Conservation (phyloP, 2,113 vertebrate genomes). For the Pristiophorus japonicus region DNA sequence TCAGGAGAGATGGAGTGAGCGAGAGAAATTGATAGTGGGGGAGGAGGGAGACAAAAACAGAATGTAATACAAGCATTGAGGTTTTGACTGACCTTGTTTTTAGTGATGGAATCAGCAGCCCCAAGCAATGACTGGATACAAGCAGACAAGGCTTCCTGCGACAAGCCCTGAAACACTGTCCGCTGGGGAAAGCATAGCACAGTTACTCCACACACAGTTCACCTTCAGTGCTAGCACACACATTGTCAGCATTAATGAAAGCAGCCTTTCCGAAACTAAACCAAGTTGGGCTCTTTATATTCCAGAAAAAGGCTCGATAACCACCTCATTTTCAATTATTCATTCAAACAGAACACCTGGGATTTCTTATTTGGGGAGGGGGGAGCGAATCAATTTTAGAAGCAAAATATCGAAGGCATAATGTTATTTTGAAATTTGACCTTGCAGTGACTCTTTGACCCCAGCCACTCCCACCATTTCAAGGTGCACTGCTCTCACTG, state of each 20-base stretch:
- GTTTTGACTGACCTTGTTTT: conserved; percentile 81
- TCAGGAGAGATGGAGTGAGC: not conserved
- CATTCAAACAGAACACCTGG: not conserved
- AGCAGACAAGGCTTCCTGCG: conserved; percentile 92
- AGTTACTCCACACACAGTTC: too few relatives aligned
- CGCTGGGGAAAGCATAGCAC: conserved; percentile 61
- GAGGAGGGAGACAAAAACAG: not conserved
- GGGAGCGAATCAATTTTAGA: not conserved
- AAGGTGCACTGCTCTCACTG: not conserved
- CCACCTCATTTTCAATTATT: not conserved
- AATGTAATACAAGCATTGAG: not conserved
- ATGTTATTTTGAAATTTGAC: not conserved
- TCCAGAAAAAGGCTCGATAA: not conserved
- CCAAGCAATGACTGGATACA: conserved; percentile 90
- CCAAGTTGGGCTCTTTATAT: not conserved
- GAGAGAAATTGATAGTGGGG: not conserved
- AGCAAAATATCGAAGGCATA: not conserved
- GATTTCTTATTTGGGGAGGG: not conserved
- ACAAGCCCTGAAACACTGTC: conserved; percentile 94
- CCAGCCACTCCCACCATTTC: not conserved
- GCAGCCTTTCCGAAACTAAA: not conserved
- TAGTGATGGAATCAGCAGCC: conserved; percentile 85
- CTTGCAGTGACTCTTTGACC: not conserved
- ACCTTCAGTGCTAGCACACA: not conserved
- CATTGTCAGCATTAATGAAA: not conserved